Evolutionary conservation across 2,888 invertebrate species (phyloP).

Genomic region (Colletes collaris): DNA sequence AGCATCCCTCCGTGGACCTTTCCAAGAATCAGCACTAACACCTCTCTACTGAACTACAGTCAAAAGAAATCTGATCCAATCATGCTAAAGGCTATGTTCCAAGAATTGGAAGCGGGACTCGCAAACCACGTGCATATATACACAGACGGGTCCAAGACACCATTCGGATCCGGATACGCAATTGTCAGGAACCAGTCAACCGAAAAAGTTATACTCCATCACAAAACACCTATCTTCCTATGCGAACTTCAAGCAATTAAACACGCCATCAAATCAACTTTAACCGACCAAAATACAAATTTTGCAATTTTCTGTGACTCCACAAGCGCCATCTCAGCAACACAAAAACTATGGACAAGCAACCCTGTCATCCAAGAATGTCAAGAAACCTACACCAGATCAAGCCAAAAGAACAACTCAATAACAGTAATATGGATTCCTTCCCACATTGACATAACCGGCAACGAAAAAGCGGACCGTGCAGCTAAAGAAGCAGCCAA

Average conservation of each 20-base stretch:
- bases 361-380: conserved; percentile 6
- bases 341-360: not conserved
- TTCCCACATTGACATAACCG: too few relatives aligned
- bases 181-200: too few relatives aligned
- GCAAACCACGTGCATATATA: not conserved
- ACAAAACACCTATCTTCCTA: too few relatives aligned
- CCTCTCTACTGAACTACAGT: not conserved
- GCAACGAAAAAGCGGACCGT: too few relatives aligned
- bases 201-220: too few relatives aligned
- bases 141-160: not conserved
- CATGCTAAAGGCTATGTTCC: not conserved
- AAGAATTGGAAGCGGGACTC: not conserved
- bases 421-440: too few relatives aligned
- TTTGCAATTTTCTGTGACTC: conserved; percentile 4
- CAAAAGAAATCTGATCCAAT: not conserved
- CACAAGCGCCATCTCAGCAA: conserved; percentile 1
- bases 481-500: too few relatives aligned
- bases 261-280: too few relatives aligned
- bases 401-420: not conserved
- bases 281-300: too few relatives aligned
- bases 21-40: too few relatives aligned
- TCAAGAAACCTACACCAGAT: not conserved
- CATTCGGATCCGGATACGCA: not conserved
- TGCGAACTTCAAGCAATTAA: too few relatives aligned
- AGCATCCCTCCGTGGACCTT: too few relatives aligned